A percentile compares a stretch with the other conserved stretches of the same genome.
Conservation (phyloP, 2,113 vertebrate species). For the Capreolus pygargus region DNA sequence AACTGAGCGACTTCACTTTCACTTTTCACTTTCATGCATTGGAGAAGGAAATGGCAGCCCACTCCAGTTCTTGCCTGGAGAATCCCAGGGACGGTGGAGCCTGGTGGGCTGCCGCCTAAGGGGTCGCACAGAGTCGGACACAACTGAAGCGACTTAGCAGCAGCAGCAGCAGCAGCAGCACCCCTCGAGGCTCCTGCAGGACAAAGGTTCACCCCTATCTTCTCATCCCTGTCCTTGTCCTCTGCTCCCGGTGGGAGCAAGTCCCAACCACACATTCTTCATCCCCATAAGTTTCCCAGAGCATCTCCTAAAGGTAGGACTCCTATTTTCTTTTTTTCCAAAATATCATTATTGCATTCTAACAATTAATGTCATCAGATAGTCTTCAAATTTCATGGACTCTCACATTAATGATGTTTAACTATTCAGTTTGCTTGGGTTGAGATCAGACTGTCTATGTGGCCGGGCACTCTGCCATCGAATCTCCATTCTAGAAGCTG, state of each 20-base stretch:
- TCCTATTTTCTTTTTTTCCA: not conserved
- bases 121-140: too few relatives aligned
- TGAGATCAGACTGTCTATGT: fast-evolving
- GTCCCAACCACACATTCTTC: not conserved
- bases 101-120: too few relatives aligned
- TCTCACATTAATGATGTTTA: fast-evolving
- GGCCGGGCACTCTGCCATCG: fast-evolving
- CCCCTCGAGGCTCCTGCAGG: fast-evolving
- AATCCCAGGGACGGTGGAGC: too few relatives aligned
- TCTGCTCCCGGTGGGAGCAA: too few relatives aligned
- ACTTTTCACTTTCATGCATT: too few relatives aligned
- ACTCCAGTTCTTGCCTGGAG: too few relatives aligned
- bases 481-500: not conserved
- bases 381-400: not conserved
- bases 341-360: not conserved
- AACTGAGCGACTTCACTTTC: too few relatives aligned
- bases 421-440: not conserved
- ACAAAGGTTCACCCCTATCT: not conserved
- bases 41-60: too few relatives aligned
- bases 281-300: not conserved
- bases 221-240: fast-evolving
- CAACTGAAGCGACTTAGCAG: too few relatives aligned
- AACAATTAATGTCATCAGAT: not conserved
- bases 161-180: too few relatives aligned
- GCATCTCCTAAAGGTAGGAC: not conserved